Base-by-base conservation (phyloP, 1,140 invertebrate species). In the Lepidurus apus region DNA sequence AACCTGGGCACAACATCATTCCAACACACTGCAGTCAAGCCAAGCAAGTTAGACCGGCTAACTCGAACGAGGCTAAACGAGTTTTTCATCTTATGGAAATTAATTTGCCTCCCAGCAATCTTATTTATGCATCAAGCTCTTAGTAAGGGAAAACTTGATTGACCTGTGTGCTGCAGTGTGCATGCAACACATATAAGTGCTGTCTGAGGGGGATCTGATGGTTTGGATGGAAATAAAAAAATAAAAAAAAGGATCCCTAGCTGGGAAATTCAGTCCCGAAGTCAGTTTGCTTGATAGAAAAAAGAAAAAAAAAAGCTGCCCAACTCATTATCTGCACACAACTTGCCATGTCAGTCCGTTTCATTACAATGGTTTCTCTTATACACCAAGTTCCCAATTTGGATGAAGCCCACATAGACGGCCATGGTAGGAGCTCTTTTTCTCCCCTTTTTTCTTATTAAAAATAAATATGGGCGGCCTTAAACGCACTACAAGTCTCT, bases 71-170 rank as follows among this genome's bases (percentile, higher is more conserved):
- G 53, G 17, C 53, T 65, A 65, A 65, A 65, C 53, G 53, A 65
- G 53, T 65, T 65, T 65, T 65, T 65, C 53, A 65, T 65, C n/a
- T 65, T 65, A 65, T 65, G 53, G 53, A 65, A 65, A 65, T 65
- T 65, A 65, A 65, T 65, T 65, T 65, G 53, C 53, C 53, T 65
- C 21, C 53, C 13, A 65, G 53, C 53, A 21, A 65, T 65, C 13
- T 65, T 65, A 65, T 65, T 65, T 65, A 65, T 65, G 53, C 53
- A 65, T 65, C 53, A 65, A 11, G 53, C 21, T 65, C 53, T 65
- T 65, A 65, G 53, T 13, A 65, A 7, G 13, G 53, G 34, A 4
- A 65, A 65, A 65, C 53, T 65, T 65, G 53, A 65, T 65, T 65
- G 9, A 65, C 53, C 53, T 65, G 53, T 34, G 34, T 65, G 53